phyloP scores from a whole-genome alignment of 2,888 invertebrate genomes.

The Morpho helenor region DNA sequence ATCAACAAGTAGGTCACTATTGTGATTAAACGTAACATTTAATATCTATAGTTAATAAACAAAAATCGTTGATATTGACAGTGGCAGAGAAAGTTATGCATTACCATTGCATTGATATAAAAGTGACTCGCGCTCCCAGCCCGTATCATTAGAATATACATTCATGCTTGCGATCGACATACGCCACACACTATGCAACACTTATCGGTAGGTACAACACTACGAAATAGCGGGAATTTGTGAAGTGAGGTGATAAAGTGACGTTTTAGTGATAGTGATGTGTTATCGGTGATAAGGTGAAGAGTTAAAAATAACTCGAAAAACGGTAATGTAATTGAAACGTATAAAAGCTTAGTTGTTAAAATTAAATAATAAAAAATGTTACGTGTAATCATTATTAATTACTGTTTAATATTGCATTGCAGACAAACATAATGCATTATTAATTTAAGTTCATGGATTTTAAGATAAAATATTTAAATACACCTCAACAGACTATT shows the following conservation, averaged over 20 bases:
- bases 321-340: conserved; percentile 8
- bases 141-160: conserved; percentile 52
- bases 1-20: too few species aligned
- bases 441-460: too few species aligned
- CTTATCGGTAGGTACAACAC: conserved; percentile 67
- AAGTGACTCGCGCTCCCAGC: conserved; percentile 62
- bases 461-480: too few species aligned
- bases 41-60: neutral
- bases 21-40: neutral
- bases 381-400: too few species aligned
- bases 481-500: too few species aligned
- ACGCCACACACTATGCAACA: conserved; percentile 68
- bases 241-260: conserved; percentile 28
- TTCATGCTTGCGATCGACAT: conserved; percentile 53
- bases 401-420: too few species aligned
- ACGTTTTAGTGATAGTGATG: conserved; percentile 20
- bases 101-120: conserved; percentile 62
- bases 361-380: too few species aligned
- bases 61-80: conserved; percentile 33
- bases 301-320: neutral
- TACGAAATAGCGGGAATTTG: conserved; percentile 34
- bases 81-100: conserved; percentile 66
- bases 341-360: too few species aligned
- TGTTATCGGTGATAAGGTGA: conserved; percentile 11
- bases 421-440: too few species aligned